A percentile compares a stretch with the other conserved stretches of the same genome.
phyloP scores from a whole-genome alignment of 2,797 vertebrate species.

The Anolis apletophallus region DNA sequence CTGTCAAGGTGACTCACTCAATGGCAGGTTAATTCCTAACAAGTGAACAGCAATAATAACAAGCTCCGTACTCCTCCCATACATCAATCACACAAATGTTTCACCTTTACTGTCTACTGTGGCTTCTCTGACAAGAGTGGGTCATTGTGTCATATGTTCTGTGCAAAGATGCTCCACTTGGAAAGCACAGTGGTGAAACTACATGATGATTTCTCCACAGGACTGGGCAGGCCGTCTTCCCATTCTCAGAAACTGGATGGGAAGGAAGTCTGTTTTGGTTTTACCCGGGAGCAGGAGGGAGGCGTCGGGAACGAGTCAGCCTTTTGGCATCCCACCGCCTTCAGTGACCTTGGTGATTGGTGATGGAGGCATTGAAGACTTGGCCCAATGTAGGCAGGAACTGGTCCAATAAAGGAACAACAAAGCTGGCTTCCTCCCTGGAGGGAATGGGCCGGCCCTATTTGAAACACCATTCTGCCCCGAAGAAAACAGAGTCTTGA shows the following conservation, averaged over 20 bases:
- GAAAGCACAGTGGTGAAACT: background rate
- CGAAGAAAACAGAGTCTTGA: background rate
- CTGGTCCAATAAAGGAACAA: background rate
- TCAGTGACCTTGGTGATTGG: background rate
- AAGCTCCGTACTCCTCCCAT: background rate
- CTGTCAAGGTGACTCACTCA: background rate
- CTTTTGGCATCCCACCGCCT: background rate
- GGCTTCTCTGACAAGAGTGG: background rate
- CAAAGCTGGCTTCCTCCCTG: background rate
- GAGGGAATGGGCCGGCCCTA: background rate
- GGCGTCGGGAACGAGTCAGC: background rate
- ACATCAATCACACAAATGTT: background rate
- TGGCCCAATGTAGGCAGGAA: background rate
- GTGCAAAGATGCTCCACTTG: background rate
- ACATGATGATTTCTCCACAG: background rate
- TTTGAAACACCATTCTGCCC: background rate
- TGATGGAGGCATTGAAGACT: background rate
- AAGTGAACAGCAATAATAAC: background rate
- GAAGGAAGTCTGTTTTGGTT: background rate
- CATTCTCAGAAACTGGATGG: background rate
- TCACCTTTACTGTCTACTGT: rapidly evolving
- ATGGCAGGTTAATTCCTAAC: background rate
- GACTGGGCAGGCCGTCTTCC: background rate
- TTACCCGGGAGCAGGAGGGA: background rate
- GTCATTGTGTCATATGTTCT: background rate